Conservation (phyloP, 2,113 vertebrate genomes). For the Paraplagusia blochii region DNA sequence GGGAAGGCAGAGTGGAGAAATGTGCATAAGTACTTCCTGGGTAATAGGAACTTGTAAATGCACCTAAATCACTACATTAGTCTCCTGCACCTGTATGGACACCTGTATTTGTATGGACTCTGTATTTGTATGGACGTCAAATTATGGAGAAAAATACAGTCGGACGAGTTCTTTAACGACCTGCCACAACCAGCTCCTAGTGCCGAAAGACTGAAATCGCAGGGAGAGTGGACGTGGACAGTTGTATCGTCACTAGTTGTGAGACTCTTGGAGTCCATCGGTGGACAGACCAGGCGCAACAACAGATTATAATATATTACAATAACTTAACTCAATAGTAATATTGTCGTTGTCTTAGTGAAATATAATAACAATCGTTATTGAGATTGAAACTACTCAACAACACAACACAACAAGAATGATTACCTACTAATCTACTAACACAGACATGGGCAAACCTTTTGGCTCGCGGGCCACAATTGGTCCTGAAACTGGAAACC, state of each 20-base stretch:
- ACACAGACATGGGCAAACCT: no score
- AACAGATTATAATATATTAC: no score
- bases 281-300: no score
- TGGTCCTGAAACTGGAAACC: no score
- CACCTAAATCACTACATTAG: conserved; percentile 51
- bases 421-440: no score
- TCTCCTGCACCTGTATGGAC: conserved; percentile 42
- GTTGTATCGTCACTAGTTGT: conserved; percentile 38
- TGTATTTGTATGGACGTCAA: conserved; percentile 49
- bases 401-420: no score
- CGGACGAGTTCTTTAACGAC: conserved; percentile 32
- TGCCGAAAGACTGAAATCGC: conserved; percentile 17
- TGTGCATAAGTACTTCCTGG: conserved; percentile 45
- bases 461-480: no score
- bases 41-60: conserved; percentile 58
- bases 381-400: no score
- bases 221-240: conserved; percentile 25
- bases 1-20: conserved; percentile 35
- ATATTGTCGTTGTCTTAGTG: no score
- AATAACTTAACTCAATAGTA: no score
- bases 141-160: conserved; percentile 39
- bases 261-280: conserved; percentile 19
- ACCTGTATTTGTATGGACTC: conserved; percentile 38
- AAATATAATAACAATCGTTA: no score
- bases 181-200: conserved; percentile 32